phyloP scores from a whole-genome alignment of 1,140 invertebrate species.

The Lethocerus indicus region DNA sequence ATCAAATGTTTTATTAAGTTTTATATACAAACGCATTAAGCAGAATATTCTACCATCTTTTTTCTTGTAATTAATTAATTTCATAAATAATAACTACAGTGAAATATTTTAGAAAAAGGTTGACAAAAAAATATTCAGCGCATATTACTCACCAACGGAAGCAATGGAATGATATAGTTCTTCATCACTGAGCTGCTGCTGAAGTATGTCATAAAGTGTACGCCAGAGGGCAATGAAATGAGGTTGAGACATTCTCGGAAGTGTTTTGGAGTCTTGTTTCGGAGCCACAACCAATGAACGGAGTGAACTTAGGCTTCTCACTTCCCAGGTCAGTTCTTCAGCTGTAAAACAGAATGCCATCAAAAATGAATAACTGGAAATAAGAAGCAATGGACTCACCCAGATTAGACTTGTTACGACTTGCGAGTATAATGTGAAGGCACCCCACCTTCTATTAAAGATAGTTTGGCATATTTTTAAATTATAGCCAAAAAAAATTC shows the following conservation, averaged over 20 bases:
- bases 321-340: slow-evolving; percentile 27
- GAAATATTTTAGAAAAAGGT: not conserved
- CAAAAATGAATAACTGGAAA: not conserved
- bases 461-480: too few relatives aligned
- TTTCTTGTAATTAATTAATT: too few relatives aligned
- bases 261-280: slow-evolving; percentile 33
- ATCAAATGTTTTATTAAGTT: too few relatives aligned
- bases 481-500: too few relatives aligned
- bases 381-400: slow-evolving; percentile 5
- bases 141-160: slow-evolving; percentile 33
- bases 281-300: slow-evolving; percentile 37
- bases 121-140: slow-evolving; percentile 11
- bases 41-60: too few relatives aligned
- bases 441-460: too few relatives aligned
- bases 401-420: not conserved
- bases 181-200: slow-evolving; percentile 45
- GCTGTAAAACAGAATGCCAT: slow-evolving; percentile 2
- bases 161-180: slow-evolving; percentile 52
- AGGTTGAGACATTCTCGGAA: slow-evolving; percentile 56
- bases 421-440: too few relatives aligned
- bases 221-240: slow-evolving; percentile 82
- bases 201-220: slow-evolving; percentile 71
- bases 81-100: not conserved
- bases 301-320: slow-evolving; percentile 40
- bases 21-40: too few relatives aligned